These are phyloP conservation scores for Passer montanus DNA, from an alignment of 2,113 vertebrate species.

Conservation along the genomic window DNA sequence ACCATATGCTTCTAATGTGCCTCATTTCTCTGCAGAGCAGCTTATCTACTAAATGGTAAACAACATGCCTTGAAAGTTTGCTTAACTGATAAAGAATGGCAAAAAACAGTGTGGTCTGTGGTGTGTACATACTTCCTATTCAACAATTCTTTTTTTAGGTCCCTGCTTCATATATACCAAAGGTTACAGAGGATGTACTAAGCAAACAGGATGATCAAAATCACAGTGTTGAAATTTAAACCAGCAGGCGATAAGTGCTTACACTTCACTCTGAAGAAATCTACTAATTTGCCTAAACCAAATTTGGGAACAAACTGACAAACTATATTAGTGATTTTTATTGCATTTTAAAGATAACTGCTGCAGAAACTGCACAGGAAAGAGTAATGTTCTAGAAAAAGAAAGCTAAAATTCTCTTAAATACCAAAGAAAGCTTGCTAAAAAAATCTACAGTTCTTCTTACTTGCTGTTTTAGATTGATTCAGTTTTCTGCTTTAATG, in stretches of 20 bases:
- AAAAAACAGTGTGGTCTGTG: not conserved
- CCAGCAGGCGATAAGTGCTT: not conserved
- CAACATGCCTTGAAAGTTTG: not conserved
- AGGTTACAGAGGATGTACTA: not conserved
- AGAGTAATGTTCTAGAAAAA: not conserved
- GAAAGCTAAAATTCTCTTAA: not conserved
- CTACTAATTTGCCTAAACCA: not conserved
- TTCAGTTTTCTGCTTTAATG: not conserved
- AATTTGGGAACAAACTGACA: not conserved
- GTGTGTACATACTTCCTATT: not conserved
- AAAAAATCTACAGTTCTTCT: not conserved
- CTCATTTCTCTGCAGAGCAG: not conserved
- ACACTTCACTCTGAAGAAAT: not conserved
- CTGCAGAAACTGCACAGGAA: not conserved
- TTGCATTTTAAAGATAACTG: not conserved
- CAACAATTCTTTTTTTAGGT: not conserved
- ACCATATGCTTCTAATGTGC: not conserved
- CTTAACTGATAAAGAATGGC: not conserved
- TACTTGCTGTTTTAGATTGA: not conserved
- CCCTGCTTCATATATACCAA: not conserved
- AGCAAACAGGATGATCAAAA: slow-evolving; percentile 7
- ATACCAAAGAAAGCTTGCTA: not conserved
- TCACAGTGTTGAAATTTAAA: not conserved
- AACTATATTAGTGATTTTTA: not conserved
- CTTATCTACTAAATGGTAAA: not conserved